phyloP scores from a whole-genome alignment of 2,797 vertebrate species.

The Centropyge bicolor region DNA sequence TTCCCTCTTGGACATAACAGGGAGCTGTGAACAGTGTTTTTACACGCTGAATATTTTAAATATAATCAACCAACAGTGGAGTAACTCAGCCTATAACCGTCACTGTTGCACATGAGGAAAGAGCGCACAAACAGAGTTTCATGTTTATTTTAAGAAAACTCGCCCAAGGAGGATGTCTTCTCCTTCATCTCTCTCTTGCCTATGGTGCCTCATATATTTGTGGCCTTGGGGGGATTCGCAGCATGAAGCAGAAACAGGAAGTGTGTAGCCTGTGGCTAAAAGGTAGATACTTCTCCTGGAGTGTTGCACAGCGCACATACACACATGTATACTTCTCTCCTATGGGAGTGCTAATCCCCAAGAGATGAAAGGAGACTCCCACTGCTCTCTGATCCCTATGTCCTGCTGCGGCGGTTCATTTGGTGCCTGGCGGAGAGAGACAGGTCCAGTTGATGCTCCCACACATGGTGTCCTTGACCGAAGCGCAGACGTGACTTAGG shows the following conservation, averaged over 20 bases:
- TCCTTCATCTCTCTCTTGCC: constrained; percentile 67
- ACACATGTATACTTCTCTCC: constrained; percentile 57
- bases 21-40: constrained; percentile 51
- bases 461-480: constrained; percentile 73
- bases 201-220: constrained; percentile 61
- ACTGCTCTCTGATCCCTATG: constrained; percentile 73
- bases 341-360: constrained; percentile 77
- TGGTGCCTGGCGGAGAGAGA: constrained; percentile 71
- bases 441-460: constrained; percentile 62
- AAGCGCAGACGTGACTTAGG: constrained; percentile 60
- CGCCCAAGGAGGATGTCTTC: constrained; percentile 60
- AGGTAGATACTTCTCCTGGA: constrained; percentile 66
- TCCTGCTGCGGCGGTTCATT: constrained; percentile 77
- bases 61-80: constrained; percentile 42
- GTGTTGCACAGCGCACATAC: constrained; percentile 57
- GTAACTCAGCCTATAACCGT: constrained; percentile 40
- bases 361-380: constrained; percentile 78
- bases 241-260: constrained; percentile 71
- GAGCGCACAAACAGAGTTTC: constrained; percentile 59
- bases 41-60: constrained; percentile 63
- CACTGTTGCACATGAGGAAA: constrained; percentile 43
- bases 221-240: constrained; percentile 66
- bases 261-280: constrained; percentile 73
- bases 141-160: constrained; percentile 77
- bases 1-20: constrained; percentile 33